Evolutionary conservation across 2,113 vertebrate species (phyloP).

Genomic region (Ammodramus savannarum): DNA sequence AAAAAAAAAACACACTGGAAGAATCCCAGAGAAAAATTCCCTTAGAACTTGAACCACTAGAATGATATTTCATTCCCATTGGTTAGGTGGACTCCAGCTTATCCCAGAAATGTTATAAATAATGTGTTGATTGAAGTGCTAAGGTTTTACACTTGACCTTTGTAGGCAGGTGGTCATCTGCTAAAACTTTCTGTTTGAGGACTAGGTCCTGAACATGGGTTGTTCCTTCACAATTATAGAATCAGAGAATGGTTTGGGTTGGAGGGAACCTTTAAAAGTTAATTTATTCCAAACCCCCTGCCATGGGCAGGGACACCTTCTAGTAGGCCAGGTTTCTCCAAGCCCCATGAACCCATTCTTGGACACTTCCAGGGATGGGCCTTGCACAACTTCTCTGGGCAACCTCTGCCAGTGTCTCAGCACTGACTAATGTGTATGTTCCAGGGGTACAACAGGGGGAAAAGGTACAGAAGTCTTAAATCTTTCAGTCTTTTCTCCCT

Average conservation of each 20-base stretch:
- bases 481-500: neutral
- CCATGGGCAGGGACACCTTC: too few species aligned
- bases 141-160: neutral
- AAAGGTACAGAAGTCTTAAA: neutral
- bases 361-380: neutral
- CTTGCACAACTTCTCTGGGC: neutral
- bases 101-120: neutral
- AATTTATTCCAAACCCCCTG: neutral
- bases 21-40: neutral
- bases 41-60: neutral
- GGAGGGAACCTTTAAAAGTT: neutral
- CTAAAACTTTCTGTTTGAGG: neutral
- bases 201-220: neutral
- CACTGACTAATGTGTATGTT: neutral
- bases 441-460: neutral
- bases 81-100: neutral
- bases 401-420: neutral
- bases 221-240: neutral
- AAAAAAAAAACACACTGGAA: neutral
- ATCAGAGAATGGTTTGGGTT: neutral
- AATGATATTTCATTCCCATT: neutral
- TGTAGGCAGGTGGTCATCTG: neutral
- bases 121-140: neutral
- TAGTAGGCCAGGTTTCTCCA: neutral
- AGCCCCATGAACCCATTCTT: rapidly evolving